Evolutionary conservation across 2,888 invertebrate species (phyloP).

Genomic region (Microplitis manilae): DNA sequence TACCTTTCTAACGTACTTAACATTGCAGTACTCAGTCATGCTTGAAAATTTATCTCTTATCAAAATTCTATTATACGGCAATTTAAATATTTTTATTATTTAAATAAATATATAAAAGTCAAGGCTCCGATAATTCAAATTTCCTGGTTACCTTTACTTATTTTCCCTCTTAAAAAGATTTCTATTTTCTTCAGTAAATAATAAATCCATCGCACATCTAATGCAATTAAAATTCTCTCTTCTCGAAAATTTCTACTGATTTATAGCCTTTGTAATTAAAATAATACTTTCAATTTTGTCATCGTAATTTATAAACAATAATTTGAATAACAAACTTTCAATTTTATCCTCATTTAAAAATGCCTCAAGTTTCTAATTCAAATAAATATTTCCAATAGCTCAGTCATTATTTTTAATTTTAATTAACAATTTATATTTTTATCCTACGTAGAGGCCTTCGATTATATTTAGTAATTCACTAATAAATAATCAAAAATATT

Average conservation of each 20-base stretch:
- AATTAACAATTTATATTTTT: neutral
- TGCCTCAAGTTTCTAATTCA: neutral
- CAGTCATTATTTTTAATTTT: neutral
- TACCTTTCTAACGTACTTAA: slow-evolving; percentile 10
- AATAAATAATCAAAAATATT: neutral
- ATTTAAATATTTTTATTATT: neutral
- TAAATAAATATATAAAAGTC: neutral
- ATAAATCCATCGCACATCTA: neutral
- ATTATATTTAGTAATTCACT: neutral
- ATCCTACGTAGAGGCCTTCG: neutral
- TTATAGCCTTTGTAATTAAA: neutral
- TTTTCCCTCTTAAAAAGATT: too few relatives aligned
- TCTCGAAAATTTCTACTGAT: too few relatives aligned
- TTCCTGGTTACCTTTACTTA: neutral
- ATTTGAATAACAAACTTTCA: neutral
- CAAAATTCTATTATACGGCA: neutral
- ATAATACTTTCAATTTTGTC: neutral
- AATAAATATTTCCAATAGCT: neutral
- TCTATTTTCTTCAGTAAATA: neutral
- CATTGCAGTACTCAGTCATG: slow-evolving; percentile 1
- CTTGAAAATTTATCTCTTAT: slow-evolving; percentile 11
- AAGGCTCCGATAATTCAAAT: neutral
- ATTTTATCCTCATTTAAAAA: neutral
- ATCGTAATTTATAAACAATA: neutral
- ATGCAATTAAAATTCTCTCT: too few relatives aligned